A percentile compares a stretch with the other conserved stretches of the same genome.
Conservation (phyloP, 2,113 vertebrate genomes). For the Triplophysa tibetana region DNA sequence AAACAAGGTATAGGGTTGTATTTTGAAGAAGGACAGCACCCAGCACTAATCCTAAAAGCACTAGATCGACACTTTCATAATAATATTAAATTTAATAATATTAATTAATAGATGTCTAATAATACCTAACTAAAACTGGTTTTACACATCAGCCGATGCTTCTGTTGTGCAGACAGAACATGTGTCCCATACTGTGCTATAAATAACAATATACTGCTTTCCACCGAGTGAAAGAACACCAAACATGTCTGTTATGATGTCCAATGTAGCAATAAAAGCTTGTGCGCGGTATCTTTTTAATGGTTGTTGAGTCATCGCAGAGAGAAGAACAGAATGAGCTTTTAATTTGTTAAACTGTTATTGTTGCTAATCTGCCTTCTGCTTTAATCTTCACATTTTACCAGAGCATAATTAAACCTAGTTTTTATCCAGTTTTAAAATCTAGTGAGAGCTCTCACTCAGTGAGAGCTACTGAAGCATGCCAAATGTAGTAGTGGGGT, state of each 20-base stretch:
- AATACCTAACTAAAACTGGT: conserved; percentile 28
- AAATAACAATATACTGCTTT: background rate
- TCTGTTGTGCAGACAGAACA: background rate
- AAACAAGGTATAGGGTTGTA: no score
- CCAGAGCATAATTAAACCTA: conserved; percentile 32
- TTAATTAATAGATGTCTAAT: conserved; percentile 21
- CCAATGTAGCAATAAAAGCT: background rate
- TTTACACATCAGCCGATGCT: background rate
- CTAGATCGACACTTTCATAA: background rate
- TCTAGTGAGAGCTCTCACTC: conserved; percentile 24
- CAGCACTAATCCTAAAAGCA: background rate
- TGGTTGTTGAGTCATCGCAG: conserved; percentile 18
- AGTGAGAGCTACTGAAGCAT: background rate
- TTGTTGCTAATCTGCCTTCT: conserved; percentile 35
- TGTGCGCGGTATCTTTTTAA: background rate
- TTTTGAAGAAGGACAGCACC: no score
- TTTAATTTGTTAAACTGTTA: conserved; percentile 42
- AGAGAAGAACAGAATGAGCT: conserved; percentile 35
- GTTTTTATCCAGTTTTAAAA: conserved; percentile 39
- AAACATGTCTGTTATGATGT: background rate
- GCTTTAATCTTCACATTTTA: conserved; percentile 41
- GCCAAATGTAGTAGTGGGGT: conserved; percentile 18
- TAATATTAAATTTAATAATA: no score
- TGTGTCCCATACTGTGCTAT: background rate
- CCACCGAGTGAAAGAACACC: background rate